phyloP scores from a whole-genome alignment of 2,888 invertebrate species.

The Clostera curtula region DNA sequence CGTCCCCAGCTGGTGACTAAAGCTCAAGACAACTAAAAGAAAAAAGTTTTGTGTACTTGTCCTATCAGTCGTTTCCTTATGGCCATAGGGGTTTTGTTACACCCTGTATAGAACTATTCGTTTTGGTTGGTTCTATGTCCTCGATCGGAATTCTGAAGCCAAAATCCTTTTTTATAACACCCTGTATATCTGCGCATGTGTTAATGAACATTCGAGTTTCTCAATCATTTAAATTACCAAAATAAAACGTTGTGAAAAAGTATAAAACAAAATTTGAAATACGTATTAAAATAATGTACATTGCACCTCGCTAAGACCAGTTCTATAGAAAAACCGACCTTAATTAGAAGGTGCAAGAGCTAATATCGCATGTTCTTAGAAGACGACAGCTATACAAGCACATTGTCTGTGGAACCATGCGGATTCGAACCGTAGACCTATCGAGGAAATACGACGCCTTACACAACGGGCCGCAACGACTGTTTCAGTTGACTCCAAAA shows the following conservation, averaged over 20 bases:
- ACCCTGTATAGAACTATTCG: too few relatives aligned
- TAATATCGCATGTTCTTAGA: conserved; percentile 64
- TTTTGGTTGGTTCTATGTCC: neutral
- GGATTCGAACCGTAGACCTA: conserved; percentile 38
- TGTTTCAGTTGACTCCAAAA: conserved; percentile 7
- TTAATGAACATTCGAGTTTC: too few relatives aligned
- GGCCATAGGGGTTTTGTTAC: too few relatives aligned
- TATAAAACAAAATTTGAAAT: conserved; percentile 2
- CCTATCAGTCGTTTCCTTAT: too few relatives aligned
- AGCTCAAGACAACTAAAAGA: too few relatives aligned
- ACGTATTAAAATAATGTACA: conserved; percentile 16
- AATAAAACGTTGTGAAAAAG: neutral
- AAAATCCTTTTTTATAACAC: too few relatives aligned
- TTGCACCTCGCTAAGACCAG: conserved; percentile 17
- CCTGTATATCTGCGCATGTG: too few relatives aligned
- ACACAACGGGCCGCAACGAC: conserved; percentile 7
- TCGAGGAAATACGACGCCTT: conserved; percentile 2
- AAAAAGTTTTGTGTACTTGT: too few relatives aligned
- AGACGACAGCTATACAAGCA: conserved; percentile 44
- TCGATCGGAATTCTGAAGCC: too few relatives aligned
- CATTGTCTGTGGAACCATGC: conserved; percentile 64
- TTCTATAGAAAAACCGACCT: conserved; percentile 32
- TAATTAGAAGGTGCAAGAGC: conserved; percentile 24
- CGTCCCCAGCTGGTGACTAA: too few relatives aligned
- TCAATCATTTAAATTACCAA: too few relatives aligned